These are phyloP conservation scores for Lacanobia oleracea DNA, from an alignment of 2,888 invertebrate genomes.

Conservation along the genomic window DNA sequence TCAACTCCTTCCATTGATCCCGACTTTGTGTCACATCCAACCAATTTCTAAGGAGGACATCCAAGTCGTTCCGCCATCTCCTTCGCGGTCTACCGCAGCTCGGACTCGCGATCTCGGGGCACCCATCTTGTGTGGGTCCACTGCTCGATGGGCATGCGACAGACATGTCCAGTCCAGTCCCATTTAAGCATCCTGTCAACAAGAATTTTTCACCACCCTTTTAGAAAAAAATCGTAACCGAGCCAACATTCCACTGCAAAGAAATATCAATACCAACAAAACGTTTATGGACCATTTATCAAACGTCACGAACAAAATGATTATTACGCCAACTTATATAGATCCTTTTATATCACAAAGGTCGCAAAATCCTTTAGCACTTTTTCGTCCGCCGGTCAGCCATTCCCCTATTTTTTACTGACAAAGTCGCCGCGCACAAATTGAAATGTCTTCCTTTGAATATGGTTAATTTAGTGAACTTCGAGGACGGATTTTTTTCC, in stretches of 20 bases:
- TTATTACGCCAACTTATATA: conserved; percentile 51
- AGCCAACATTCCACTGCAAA: neutral
- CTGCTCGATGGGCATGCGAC: no score
- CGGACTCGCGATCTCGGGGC: no score
- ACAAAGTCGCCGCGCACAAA: conserved; percentile 67
- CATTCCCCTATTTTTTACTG: conserved; percentile 64
- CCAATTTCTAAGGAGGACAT: no score
- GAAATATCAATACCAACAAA: conserved; percentile 48
- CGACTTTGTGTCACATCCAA: no score
- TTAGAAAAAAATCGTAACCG: neutral
- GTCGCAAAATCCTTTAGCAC: conserved; percentile 58
- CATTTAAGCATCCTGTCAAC: neutral
- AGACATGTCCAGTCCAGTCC: no score
- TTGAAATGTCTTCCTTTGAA: conserved; percentile 80
- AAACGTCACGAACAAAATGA: conserved; percentile 56
- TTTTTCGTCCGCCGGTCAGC: conserved; percentile 60
- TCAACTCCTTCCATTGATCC: no score
- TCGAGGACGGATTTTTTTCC: conserved; percentile 70
- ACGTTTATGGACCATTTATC: conserved; percentile 44
- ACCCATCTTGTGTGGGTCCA: no score
- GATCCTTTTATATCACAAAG: conserved; percentile 47
- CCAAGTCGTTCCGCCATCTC: no score
- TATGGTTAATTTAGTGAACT: conserved; percentile 80
- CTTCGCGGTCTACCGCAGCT: no score
- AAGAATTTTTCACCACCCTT: neutral